Conservation (phyloP, 2,113 vertebrate genomes). For the Castor canadensis region DNA sequence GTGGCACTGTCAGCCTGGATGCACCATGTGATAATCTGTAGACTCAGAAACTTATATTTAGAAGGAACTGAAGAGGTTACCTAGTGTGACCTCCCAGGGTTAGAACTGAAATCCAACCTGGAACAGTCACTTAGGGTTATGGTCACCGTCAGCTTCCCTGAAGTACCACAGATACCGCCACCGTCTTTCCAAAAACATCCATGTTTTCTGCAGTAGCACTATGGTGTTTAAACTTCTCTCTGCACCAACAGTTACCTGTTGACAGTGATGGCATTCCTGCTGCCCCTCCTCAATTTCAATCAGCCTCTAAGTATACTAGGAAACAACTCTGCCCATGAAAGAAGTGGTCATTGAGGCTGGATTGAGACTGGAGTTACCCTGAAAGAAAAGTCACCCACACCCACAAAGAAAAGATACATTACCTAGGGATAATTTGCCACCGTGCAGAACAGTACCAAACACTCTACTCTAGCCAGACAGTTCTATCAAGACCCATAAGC, state of each 20-base stretch:
- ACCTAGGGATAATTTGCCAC: not conserved
- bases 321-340: not conserved
- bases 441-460: not conserved
- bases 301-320: not conserved
- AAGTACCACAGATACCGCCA: not conserved
- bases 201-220: not conserved
- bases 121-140: not conserved
- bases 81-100: not conserved
- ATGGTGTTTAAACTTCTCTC: not conserved
- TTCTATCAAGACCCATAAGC: not conserved
- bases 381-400: not conserved
- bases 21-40: not conserved
- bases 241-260: not conserved
- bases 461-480: not conserved
- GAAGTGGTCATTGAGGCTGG: not conserved
- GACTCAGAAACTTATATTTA: not conserved
- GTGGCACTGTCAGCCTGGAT: not conserved
- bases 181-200: not conserved
- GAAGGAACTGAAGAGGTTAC: not conserved
- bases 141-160: not conserved
- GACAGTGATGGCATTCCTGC: rapidly evolving
- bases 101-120: not conserved
- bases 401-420: not conserved
- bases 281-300: not conserved
- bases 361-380: not conserved